Conservation (phyloP, 1,140 invertebrate species). For the Calephelis nemesis region DNA sequence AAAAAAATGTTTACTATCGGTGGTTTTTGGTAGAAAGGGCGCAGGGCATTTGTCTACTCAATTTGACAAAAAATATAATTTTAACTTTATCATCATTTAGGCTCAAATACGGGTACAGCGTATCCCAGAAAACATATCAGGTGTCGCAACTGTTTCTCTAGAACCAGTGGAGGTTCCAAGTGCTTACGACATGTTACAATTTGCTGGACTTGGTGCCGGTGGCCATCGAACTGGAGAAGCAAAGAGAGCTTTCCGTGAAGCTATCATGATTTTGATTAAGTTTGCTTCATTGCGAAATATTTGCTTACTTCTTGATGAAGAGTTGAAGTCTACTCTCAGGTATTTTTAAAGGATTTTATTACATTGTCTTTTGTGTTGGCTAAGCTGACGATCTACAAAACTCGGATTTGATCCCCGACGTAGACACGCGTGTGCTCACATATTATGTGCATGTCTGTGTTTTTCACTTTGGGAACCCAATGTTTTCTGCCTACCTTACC, state of each 20-base stretch:
- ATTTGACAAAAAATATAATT: too few relatives aligned
- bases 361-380: too few relatives aligned
- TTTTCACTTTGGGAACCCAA: too few relatives aligned
- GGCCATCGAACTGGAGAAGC: conserved; percentile 64
- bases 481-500: too few relatives aligned
- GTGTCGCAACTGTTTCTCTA: conserved; percentile 55
- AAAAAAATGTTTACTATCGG: too few relatives aligned
- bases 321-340: conserved; percentile 62
- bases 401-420: too few relatives aligned
- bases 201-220: conserved; percentile 62
- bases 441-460: too few relatives aligned
- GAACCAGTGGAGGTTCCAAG: conserved; percentile 52
- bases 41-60: too few relatives aligned
- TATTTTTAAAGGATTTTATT: conserved; percentile 20
- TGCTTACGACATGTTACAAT: conserved; percentile 47
- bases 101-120: conserved; percentile 64
- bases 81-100: conserved; percentile 30
- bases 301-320: conserved; percentile 56
- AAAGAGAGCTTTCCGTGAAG: conserved; percentile 65
- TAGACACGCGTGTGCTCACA: too few relatives aligned
- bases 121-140: conserved; percentile 64
- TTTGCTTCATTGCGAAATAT: conserved; percentile 68
- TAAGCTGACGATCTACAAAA: too few relatives aligned
- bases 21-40: too few relatives aligned
- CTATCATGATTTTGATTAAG: conserved; percentile 56